Base-by-base conservation (phyloP, 2,113 vertebrate genomes). In the Rafetus swinhoei region DNA sequence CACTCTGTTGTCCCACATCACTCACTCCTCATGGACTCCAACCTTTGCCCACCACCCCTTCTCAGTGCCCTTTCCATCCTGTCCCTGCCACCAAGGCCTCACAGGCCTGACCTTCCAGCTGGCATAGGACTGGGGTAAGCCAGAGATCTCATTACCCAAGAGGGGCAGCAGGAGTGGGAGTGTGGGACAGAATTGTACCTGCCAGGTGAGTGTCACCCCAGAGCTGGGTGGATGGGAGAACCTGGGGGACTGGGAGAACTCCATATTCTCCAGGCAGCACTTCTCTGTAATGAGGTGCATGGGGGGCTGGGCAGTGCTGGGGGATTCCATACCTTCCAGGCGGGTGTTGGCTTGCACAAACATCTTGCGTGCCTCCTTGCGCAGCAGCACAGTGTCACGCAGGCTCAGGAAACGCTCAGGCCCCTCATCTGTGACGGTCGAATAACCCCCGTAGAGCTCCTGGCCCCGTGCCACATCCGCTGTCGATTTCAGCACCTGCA, bases 261-360 rank as follows among this genome's bases (percentile, higher is more conserved):
- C 25, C 81, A 14, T 92, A 99, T 99, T 99, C 57, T 97, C 97
- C 27, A 99, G 86, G 54, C 39, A 62, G 25, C 27, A 25, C 27
- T 62, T 6, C 59, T 25, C 59, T 5, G 16, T 24, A 39, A 53
- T 13, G 62, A 60, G 12, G 59, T 24, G 39, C 32, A 24, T 22
- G 5, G 24, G 24, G 13, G 25, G 19, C 25, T n/a, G 35, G 82
- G 27, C 24, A 84, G 32, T 9, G 32, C 29, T 13, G 18, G 21
- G 2, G 11, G 22, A 39, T 50, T 7, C 32, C 82, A 14, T 91
- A 99, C 99, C 99, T 62, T 97, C 97, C 27, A 99, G 86, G 53
- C n/a, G 97, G 81, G 99, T 98, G 96, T 99, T 99, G 69, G 99
- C 99, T 97, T 99, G 99, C 83, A 99, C 99, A 29, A 99, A 99